Base-by-base conservation (phyloP, 2,797 vertebrate species). In the Onychomys arenicola region DNA sequence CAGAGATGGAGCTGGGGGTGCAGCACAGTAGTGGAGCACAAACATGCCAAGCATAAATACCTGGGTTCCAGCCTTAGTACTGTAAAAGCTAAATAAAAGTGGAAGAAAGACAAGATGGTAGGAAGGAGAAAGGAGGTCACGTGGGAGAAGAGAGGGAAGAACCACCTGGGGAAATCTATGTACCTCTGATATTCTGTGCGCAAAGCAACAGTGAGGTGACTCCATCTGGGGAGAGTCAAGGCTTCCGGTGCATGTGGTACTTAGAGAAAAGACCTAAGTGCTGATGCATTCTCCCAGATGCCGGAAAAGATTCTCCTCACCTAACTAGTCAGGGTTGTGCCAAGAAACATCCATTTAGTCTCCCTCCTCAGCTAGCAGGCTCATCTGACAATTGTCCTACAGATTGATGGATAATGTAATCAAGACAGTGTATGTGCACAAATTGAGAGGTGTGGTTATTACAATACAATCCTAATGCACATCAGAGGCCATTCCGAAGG, bases 341-440 rank as follows among this genome's bases (percentile, higher is more conserved):
- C 91, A 94, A 96, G 82, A 96, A 97, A 85, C 59, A 93, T 77
- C 90, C 87, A 89, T 94, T 94, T 95, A 71, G 65, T 90, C 91
- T 55, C 88, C 37, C 78, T 40, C 37, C 46, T 63, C 89, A 25
- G 67, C 83, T 84, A 65, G 43, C 40, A 63, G 71, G 88, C 88
- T 40, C 5, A 21, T 49, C 96, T 95, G 95, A 94, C 96, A 96
- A 83, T 86, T 91, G 94, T 95, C 94, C 91, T 93, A 77, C 87
- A 96, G 95, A 97, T 90, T 93, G 96, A 93, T 85, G 91, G 37
- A 82, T 96, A 97, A 91, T 96, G 95, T 90, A 96, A 97, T 96
- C 91, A 96, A 91, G 55, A 95, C 19, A 93, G 86, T 69, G 83
- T 65, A 89, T 82, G 71, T 0, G 0, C 80, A 89, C 93, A 97